phyloP scores from a whole-genome alignment of 2,797 vertebrate species.

The Phoxinus dragarum region DNA sequence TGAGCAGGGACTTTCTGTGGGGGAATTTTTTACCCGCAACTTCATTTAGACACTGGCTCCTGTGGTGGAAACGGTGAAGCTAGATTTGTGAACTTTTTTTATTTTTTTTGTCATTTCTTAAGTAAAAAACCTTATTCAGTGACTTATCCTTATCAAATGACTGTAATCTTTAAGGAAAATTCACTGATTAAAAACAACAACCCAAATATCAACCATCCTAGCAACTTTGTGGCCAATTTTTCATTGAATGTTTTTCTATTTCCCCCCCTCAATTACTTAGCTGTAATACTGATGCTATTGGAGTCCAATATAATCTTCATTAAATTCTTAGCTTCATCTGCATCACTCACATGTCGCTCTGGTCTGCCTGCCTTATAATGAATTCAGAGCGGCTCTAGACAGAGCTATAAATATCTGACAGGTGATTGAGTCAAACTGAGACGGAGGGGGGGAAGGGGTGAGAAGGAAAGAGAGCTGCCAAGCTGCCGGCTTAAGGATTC shows the following conservation, averaged over 20 bases:
- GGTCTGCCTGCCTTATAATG: conserved; percentile 51
- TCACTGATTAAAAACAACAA: neutral
- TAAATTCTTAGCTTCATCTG: neutral
- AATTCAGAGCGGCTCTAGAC: conserved; percentile 66
- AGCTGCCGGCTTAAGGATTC: conserved; percentile 54
- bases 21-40: no score
- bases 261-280: neutral
- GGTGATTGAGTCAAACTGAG: conserved; percentile 68
- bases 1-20: no score
- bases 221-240: neutral
- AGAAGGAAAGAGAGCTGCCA: conserved; percentile 47
- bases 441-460: neutral
- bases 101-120: neutral
- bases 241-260: neutral
- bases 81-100: no score
- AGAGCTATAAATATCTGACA: conserved; percentile 83
- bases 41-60: no score
- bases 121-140: neutral
- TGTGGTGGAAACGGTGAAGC: neutral
- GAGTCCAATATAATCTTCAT: neutral
- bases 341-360: conserved; percentile 11
- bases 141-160: neutral
- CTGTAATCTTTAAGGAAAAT: no score
- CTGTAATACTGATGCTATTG: no score
- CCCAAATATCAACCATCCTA: neutral